Conservation (phyloP, 2,797 vertebrate species). For the Mus caroli region DNA sequence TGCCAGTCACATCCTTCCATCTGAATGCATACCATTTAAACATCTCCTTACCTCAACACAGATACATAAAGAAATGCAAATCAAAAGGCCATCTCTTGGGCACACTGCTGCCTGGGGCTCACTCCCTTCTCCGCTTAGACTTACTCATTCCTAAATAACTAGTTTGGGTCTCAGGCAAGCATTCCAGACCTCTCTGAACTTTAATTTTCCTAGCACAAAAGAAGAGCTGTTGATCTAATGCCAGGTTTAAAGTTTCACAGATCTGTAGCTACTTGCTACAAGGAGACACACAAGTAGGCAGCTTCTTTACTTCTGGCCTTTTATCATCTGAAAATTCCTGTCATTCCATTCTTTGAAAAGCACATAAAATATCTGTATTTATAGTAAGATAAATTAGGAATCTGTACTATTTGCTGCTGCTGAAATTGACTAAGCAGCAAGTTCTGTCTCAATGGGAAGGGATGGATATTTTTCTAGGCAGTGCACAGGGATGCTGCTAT, state of each 20-base stretch:
- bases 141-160: not conserved
- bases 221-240: not conserved
- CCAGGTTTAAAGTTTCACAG: not conserved
- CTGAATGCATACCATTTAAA: not conserved
- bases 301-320: not conserved
- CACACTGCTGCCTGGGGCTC: not conserved
- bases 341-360: not conserved
- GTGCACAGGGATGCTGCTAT: not conserved
- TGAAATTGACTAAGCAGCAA: not conserved
- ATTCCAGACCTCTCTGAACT: not conserved
- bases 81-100: not conserved
- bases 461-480: not conserved
- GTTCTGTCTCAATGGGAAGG: not conserved
- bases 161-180: not conserved
- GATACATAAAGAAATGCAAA: not conserved
- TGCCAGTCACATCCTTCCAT: slow-evolving; percentile 45
- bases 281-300: not conserved
- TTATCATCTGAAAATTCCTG: slow-evolving; percentile 33
- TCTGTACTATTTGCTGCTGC: not conserved
- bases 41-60: not conserved
- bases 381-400: slow-evolving; percentile 7
- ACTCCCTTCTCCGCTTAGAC: not conserved
- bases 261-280: not conserved
- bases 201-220: slow-evolving; percentile 33
- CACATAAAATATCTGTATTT: not conserved